Evolutionary conservation across 2,888 invertebrate species (phyloP), one percentile per base, ranked within the genome.

Genomic region (Acanthococcus lagerstroemiae): DNA sequence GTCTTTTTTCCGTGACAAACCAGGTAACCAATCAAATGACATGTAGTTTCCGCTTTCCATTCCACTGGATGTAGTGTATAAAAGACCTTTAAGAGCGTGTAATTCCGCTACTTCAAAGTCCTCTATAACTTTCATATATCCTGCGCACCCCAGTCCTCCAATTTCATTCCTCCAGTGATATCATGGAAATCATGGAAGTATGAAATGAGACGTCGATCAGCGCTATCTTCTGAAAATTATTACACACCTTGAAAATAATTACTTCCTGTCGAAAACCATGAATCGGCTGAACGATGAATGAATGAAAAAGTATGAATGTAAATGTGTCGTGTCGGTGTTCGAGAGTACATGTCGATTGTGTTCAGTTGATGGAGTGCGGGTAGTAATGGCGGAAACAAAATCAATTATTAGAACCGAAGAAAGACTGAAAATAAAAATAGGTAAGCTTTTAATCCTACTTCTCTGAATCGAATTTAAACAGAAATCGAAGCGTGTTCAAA

Each of bases 381-480:
- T 60, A 61, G 52, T 30, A 66, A 57, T 66, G 57, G 50, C 37
- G 45, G 56, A 46, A n/a, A 15, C 21, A 19, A 85, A 84, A 83
- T 86, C 86, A 83, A 84, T 87, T 84, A 90, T 91, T 80, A 85
- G 92, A 83, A 85, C 89, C 78, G 90, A 90, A 81, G 92, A 92
- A 83, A 87, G 90, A 81, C 84, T 92, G 80, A 90, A 88, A 85
- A 90, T 92, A 78, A 92, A 91, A 86, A 90, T 92, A 79, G 91
- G 91, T 91, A 83, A 81, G 88, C n/a, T n/a, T n/a, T n/a, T n/a
- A n/a, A n/a, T n/a, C n/a, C n/a, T n/a, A n/a, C n/a, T n/a, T n/a
- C n/a, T n/a, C n/a, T n/a, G n/a, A n/a, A n/a, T n/a, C n/a, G n/a
- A n/a, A n/a, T n/a, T n/a, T n/a, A n/a, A n/a, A n/a, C n/a, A n/a